Evolutionary conservation across 2,797 vertebrate species (phyloP).

Genomic region (Urosaurus nigricauda): DNA sequence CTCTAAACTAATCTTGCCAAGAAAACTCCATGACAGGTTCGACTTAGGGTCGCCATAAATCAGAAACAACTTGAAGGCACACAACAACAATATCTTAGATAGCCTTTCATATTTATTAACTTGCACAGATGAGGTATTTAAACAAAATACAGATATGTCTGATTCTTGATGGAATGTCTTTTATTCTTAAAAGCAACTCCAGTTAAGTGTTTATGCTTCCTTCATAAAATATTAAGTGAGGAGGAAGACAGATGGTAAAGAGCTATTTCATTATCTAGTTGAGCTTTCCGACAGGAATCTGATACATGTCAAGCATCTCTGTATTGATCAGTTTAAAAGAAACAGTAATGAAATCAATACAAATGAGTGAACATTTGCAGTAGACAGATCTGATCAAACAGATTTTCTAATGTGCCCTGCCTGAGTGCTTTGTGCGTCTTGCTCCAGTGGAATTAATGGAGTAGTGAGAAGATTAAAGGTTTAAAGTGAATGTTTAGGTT

Average conservation of each 20-base stretch:
- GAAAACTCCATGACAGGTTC: too few species aligned
- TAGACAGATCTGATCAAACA: conserved; percentile 36
- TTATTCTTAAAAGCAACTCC: conserved; percentile 26
- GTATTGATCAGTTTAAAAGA: conserved; percentile 25
- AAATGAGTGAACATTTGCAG: conserved; percentile 26
- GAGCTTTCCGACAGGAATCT: conserved; percentile 2
- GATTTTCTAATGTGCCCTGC: conserved; percentile 24
- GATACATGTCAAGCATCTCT: background rate
- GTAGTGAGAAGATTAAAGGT: background rate
- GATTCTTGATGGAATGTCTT: background rate
- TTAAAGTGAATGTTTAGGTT: conserved; percentile 11
- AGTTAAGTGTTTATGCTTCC: background rate
- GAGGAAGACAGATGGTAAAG: background rate
- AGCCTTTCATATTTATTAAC: conserved; percentile 7
- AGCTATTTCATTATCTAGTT: background rate
- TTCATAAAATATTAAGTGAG: conserved; percentile 14
- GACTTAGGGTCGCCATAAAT: too few species aligned
- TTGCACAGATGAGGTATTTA: background rate
- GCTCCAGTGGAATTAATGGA: conserved; percentile 8
- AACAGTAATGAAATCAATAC: conserved; percentile 28
- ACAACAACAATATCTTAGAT: too few species aligned
- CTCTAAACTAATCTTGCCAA: too few species aligned
- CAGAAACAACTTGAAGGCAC: too few species aligned
- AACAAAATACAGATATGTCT: conserved; percentile 3
- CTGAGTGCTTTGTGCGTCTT: conserved; percentile 4